Base-by-base conservation (phyloP, 2,797 vertebrate genomes). In the Smutsia gigantea region DNA sequence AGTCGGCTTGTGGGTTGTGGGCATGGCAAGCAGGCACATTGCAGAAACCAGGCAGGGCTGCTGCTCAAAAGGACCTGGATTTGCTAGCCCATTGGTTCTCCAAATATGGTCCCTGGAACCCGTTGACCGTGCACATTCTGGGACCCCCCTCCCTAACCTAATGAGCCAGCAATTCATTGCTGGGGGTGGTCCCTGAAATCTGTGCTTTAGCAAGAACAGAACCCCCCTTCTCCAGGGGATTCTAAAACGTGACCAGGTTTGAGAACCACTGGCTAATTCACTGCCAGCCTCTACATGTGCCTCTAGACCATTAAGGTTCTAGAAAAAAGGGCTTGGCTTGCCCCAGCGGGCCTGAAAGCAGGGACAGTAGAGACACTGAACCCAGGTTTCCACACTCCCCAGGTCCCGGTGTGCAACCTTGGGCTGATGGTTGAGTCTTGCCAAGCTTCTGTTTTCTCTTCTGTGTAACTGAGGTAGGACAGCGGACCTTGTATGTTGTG, bases 241-340 rank as follows among this genome's bases (percentile, higher is more conserved):
- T 12, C 51, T 0, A 2, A 25, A 1, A 3, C 6, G 4, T 0
- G 0, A 37, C 55, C 29, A 5, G 2, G 29, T 31, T 7, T 0
- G 25, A 81, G 53, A 87, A 15, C 5, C 46, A 14, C 10, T 3
- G 3, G 4, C n/a, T 1, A 2, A 14, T 11, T 34, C 37, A 37
- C 31, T 14, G 34, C 29, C 1, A 2, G 34, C 9, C 46, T 42
- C 57, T 3, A 0, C 12, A 31, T 71, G 34, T 7, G 13, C 78
- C 29, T 31, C 39, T 79, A 18, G 59, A 37, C 34, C 23, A 23
- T 1, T 1, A 7, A 57, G 39, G 27, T 25, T 81, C n/a, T 39
- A 1, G n/a, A 77, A 31, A 71, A 69, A 55, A 9, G 19, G 25
- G 0, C 2, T 0, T 23, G 21, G 12, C 46, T 49, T 81, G 21